phyloP scores from a whole-genome alignment of 2,113 vertebrate species.

The Climacteris rufus region DNA sequence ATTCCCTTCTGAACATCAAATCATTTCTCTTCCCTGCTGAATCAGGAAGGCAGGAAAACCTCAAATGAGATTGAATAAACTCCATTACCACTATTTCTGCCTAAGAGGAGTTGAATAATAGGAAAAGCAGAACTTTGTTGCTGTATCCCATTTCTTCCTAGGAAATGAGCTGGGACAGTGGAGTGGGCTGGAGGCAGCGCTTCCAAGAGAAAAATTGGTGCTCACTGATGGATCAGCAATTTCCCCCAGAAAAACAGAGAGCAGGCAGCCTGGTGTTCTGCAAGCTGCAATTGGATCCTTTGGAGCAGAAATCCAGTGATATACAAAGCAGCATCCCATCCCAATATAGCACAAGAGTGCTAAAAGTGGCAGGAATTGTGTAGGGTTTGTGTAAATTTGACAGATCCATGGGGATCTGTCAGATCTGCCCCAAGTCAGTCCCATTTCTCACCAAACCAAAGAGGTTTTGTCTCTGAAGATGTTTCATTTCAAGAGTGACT shows the following conservation, averaged over 20 bases:
- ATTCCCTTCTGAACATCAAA: background rate
- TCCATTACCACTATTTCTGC: background rate
- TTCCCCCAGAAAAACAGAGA: background rate
- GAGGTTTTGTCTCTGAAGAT: background rate
- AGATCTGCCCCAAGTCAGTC: background rate
- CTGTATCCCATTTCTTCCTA: background rate
- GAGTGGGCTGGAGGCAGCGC: background rate
- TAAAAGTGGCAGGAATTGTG: background rate
- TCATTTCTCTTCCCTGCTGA: background rate
- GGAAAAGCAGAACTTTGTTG: background rate
- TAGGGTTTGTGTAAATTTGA: background rate
- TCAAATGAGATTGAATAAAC: background rate
- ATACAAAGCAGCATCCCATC: accelerated
- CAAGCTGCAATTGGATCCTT: background rate
- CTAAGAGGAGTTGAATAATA: background rate
- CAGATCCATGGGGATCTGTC: background rate
- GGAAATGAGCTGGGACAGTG: background rate
- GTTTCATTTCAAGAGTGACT: accelerated
- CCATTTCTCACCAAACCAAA: background rate
- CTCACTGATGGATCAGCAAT: background rate
- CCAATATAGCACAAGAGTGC: accelerated
- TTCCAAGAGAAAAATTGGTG: background rate
- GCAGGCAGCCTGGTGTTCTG: background rate
- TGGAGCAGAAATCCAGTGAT: background rate
- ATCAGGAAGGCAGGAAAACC: background rate